phyloP scores from a whole-genome alignment of 2,113 vertebrate species.

The Leucopsar rothschildi region DNA sequence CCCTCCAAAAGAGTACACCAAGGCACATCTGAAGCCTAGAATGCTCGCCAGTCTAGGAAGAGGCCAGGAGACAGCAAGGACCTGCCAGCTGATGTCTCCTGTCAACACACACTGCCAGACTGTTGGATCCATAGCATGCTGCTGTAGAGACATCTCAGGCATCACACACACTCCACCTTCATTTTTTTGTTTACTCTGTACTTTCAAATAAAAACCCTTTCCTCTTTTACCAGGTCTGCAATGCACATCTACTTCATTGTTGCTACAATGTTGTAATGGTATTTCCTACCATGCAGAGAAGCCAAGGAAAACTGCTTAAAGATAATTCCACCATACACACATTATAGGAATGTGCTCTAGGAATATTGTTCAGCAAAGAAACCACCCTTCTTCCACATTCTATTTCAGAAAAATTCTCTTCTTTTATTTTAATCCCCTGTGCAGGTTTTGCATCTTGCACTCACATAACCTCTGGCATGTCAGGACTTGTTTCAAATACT shows the following conservation, averaged over 20 bases:
- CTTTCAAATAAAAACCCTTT: not conserved
- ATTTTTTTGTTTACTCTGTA: not conserved
- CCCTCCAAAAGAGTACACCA: not conserved
- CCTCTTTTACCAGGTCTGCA: not conserved
- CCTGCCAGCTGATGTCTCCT: not conserved
- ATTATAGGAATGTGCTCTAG: not conserved
- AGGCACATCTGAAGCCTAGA: not conserved
- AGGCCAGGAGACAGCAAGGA: not conserved
- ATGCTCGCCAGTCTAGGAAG: not conserved
- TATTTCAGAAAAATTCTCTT: not conserved
- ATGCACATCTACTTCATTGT: rapidly evolving
- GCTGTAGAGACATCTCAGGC: not conserved
- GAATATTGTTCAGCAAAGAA: not conserved
- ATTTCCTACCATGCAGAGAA: not conserved
- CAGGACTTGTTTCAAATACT: not conserved
- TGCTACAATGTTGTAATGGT: not conserved
- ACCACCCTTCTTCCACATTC: not conserved
- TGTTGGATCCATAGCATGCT: not conserved
- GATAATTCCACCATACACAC: not conserved
- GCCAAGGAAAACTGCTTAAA: not conserved
- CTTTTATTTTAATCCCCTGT: not conserved
- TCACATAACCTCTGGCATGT: not conserved
- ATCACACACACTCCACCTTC: not conserved
- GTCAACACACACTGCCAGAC: not conserved
- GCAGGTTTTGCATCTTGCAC: not conserved